Conservation (phyloP, 2,113 vertebrate species). For the Piaya cayana region DNA sequence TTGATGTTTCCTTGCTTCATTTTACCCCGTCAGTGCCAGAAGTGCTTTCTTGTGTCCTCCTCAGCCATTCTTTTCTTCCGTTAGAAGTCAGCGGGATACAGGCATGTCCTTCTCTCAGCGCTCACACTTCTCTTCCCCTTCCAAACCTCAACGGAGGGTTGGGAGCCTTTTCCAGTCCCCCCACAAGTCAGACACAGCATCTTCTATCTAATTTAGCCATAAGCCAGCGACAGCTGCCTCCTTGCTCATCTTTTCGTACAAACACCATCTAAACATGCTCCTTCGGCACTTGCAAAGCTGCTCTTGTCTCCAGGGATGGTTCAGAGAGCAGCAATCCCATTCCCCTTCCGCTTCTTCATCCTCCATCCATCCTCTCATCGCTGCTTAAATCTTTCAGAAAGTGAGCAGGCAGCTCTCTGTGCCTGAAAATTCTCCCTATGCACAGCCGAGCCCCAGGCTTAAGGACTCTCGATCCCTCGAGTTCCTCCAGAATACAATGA, state of each 20-base stretch:
- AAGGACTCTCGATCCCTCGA: not conserved
- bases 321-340: not conserved
- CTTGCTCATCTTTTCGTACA: not conserved
- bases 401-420: not conserved
- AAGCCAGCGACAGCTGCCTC: not conserved
- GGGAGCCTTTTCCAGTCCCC: not conserved
- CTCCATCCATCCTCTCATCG: not conserved
- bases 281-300: not conserved
- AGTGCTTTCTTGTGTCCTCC: not conserved
- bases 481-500: not conserved
- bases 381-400: not conserved
- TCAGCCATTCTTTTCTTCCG: not conserved
- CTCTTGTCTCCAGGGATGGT: rapidly evolving
- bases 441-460: not conserved
- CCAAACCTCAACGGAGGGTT: not conserved
- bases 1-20: not conserved
- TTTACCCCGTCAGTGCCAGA: not conserved
- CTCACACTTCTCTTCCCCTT: not conserved
- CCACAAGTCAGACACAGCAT: rapidly evolving
- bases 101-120: not conserved
- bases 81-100: not conserved
- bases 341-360: not conserved
- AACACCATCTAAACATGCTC: rapidly evolving
- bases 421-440: not conserved
- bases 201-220: not conserved